A percentile compares a stretch with the other conserved stretches of the same genome.
Conservation (phyloP, 2,113 vertebrate species). For the Ptilorrhoa leucosticta region DNA sequence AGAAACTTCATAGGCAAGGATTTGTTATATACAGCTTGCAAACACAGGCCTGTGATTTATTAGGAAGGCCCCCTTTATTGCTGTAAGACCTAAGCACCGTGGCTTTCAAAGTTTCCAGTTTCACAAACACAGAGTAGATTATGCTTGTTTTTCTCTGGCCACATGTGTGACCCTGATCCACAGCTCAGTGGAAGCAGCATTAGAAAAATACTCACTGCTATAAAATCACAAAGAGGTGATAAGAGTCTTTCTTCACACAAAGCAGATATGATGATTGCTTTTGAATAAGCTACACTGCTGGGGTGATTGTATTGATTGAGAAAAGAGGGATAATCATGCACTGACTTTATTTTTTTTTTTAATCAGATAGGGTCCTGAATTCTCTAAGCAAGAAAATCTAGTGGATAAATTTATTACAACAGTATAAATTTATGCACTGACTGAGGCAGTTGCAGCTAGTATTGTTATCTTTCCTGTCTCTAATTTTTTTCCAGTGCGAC, state of each 20-base stretch:
- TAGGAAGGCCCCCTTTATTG: background rate
- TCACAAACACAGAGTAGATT: background rate
- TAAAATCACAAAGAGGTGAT: constrained; percentile 32
- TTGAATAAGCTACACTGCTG: constrained; percentile 14
- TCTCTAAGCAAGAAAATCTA: constrained; percentile 12
- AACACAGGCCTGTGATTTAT: background rate
- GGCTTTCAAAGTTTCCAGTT: background rate
- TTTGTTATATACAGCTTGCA: background rate
- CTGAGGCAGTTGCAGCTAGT: background rate
- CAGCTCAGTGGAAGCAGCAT: constrained; percentile 1
- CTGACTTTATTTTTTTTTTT: background rate
- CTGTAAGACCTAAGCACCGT: background rate
- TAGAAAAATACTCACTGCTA: background rate
- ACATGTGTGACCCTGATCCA: constrained; percentile 5
- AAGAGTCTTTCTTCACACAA: constrained; percentile 37
- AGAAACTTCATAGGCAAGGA: background rate
- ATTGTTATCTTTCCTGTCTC: background rate
- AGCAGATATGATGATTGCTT: constrained; percentile 46
- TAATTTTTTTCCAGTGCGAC: background rate
- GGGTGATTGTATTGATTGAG: constrained; percentile 6
- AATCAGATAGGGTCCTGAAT: background rate
- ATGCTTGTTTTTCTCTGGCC: constrained; percentile 11
- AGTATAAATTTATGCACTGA: background rate
- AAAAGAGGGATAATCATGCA: constrained; percentile 29
- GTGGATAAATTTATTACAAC: constrained; percentile 1